Evolutionary conservation across 2,888 invertebrate genomes (phyloP).

Genomic region (Calliphora vomitoria): DNA sequence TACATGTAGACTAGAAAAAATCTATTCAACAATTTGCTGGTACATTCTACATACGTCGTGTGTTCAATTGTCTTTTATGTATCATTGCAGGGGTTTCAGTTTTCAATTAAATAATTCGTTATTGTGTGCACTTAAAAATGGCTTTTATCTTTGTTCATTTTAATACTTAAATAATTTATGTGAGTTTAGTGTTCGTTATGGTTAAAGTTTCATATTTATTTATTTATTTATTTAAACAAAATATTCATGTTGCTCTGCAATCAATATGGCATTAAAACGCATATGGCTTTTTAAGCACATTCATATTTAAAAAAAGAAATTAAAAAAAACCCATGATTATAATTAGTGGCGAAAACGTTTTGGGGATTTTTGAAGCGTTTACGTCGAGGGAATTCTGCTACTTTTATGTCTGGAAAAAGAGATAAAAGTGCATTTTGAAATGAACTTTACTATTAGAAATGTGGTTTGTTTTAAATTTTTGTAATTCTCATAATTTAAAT

Average conservation of each 20-base stretch:
- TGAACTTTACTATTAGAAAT: no score
- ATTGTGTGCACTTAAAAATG: neutral
- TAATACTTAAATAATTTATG: neutral
- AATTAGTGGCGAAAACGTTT: no score
- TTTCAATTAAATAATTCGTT: neutral
- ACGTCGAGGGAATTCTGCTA: no score
- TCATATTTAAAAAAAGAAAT: neutral
- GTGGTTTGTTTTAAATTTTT: no score
- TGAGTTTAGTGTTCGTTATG: neutral
- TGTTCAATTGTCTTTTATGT: neutral
- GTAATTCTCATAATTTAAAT: no score
- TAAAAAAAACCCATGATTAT: no score
- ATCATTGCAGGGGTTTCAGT: neutral
- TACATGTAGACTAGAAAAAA: no score
- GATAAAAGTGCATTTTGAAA: no score
- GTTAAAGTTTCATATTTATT: neutral
- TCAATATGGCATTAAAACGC: neutral
- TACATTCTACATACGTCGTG: neutral
- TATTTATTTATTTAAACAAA: neutral
- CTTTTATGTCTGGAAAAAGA: no score
- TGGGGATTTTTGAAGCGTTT: no score
- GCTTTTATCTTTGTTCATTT: constrained; percentile 18
- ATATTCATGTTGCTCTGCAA: neutral
- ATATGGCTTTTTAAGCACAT: constrained; percentile 2
- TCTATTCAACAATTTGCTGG: constrained; percentile 1